These are phyloP conservation scores for Buteo buteo DNA, from an alignment of 2,113 vertebrate species.

Conservation along the genomic window DNA sequence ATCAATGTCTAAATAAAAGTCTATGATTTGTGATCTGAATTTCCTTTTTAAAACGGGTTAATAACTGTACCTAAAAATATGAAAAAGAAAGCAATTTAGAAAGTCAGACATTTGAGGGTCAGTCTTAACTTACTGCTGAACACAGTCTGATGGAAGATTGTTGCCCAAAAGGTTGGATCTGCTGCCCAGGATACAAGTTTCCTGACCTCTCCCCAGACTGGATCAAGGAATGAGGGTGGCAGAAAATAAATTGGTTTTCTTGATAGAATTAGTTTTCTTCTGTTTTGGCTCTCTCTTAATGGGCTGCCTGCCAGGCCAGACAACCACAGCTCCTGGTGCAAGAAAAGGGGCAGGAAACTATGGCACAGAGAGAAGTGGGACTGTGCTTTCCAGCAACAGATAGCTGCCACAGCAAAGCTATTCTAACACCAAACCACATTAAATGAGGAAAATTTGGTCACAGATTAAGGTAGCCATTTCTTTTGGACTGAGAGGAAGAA, in stretches of 20 bases:
- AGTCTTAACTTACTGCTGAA: not conserved
- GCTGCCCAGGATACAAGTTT: not conserved
- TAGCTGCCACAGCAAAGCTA: not conserved
- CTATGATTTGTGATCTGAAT: not conserved
- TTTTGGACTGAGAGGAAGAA: not conserved
- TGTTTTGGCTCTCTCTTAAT: not conserved
- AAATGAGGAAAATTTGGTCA: not conserved
- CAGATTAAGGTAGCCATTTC: not conserved
- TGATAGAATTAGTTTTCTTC: not conserved
- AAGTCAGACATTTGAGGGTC: not conserved
- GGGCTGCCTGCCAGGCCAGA: not conserved
- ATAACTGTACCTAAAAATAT: not conserved
- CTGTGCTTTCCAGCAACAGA: not conserved
- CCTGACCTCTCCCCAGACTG: not conserved
- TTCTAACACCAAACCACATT: not conserved
- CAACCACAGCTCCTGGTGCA: not conserved
- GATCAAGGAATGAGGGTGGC: not conserved
- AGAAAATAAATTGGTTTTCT: not conserved
- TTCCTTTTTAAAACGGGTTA: not conserved
- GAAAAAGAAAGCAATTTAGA: not conserved
- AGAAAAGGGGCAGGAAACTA: not conserved
- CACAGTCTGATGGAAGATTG: not conserved
- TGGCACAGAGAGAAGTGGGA: not conserved
- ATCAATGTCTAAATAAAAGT: not conserved
- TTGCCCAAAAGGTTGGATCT: not conserved